Conservation (phyloP, 1,140 invertebrate genomes). For the Tyrophagus putrescentiae region DNA sequence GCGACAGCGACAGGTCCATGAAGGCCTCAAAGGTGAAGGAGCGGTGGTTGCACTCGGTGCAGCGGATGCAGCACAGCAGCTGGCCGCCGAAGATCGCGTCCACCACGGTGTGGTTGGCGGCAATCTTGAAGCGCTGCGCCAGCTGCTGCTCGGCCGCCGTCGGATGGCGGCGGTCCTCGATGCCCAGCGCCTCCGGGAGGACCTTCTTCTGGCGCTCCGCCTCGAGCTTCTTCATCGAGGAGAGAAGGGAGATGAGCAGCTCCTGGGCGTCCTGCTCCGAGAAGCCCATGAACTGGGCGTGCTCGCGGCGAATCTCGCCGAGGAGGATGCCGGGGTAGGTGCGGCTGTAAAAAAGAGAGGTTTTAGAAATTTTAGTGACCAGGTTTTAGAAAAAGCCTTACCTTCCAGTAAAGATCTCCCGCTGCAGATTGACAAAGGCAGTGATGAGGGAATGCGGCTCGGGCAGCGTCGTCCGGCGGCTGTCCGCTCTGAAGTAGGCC, state of each 20-base stretch:
- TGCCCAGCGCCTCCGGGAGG: slow-evolving; percentile 29
- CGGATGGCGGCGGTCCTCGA: neutral
- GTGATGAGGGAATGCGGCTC: neutral
- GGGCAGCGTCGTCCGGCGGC: neutral
- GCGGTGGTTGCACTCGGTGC: slow-evolving; percentile 58
- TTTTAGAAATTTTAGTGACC: neutral
- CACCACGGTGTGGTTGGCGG: slow-evolving; percentile 39
- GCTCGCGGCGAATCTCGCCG: neutral
- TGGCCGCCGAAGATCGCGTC: slow-evolving; percentile 75
- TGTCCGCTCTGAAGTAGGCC: neutral
- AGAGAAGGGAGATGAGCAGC: slow-evolving; percentile 68
- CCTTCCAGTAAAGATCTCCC: neutral
- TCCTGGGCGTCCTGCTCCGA: slow-evolving; percentile 95
- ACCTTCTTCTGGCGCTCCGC: slow-evolving; percentile 32
- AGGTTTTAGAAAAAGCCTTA: neutral
- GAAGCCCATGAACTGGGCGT: slow-evolving; percentile 70
- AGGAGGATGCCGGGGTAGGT: slow-evolving; percentile 32
- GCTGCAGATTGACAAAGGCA: neutral
- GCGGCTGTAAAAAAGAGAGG: slow-evolving; percentile 6
- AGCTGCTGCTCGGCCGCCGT: neutral
- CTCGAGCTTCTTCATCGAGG: slow-evolving; percentile 55
- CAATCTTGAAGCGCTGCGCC: neutral
- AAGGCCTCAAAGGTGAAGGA: slow-evolving; percentile 79
- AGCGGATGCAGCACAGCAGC: slow-evolving; percentile 71
- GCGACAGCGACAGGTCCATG: slow-evolving; percentile 76